These are phyloP conservation scores for Drosophila suzukii DNA, from an alignment of 1,140 invertebrate genomes.

Conservation along the genomic window DNA sequence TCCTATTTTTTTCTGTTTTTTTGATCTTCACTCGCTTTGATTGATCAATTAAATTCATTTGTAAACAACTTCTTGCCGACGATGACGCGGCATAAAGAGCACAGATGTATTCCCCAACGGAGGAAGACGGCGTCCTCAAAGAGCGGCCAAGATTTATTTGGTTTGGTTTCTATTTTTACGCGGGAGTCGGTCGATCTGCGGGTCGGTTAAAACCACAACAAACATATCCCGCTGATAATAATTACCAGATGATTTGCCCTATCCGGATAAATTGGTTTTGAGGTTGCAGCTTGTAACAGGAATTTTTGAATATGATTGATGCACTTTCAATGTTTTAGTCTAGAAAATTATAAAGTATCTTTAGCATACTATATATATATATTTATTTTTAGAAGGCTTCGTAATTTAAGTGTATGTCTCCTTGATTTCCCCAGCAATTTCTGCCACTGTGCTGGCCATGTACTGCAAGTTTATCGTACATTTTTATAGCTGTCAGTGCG, in stretches of 20 bases:
- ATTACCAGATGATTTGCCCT: constrained; percentile 38
- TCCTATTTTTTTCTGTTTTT: constrained; percentile 37
- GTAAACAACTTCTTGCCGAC: constrained; percentile 69
- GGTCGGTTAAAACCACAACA: constrained; percentile 33
- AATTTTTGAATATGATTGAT: background rate
- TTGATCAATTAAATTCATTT: constrained; percentile 83
- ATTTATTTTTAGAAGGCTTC: background rate
- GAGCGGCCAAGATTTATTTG: constrained; percentile 40
- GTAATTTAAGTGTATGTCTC: background rate
- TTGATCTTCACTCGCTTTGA: constrained; percentile 82
- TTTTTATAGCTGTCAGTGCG: constrained; percentile 77
- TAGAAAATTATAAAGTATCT: background rate
- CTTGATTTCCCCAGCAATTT: background rate
- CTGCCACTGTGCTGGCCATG: constrained; percentile 36
- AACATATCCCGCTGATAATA: constrained; percentile 40
- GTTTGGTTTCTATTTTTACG: constrained; percentile 41
- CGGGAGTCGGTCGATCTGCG: constrained; percentile 16
- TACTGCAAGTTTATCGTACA: constrained; percentile 53
- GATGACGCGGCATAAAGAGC: constrained; percentile 48
- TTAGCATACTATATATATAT: background rate
- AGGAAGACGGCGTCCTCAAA: constrained; percentile 47
- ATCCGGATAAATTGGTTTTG: constrained; percentile 11
- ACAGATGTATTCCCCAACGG: constrained; percentile 22
- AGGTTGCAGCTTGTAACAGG: constrained; percentile 2
- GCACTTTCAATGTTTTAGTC: background rate